Evolutionary conservation across 2,113 vertebrate species (phyloP).

Genomic region (Trochalopteron elliotii): DNA sequence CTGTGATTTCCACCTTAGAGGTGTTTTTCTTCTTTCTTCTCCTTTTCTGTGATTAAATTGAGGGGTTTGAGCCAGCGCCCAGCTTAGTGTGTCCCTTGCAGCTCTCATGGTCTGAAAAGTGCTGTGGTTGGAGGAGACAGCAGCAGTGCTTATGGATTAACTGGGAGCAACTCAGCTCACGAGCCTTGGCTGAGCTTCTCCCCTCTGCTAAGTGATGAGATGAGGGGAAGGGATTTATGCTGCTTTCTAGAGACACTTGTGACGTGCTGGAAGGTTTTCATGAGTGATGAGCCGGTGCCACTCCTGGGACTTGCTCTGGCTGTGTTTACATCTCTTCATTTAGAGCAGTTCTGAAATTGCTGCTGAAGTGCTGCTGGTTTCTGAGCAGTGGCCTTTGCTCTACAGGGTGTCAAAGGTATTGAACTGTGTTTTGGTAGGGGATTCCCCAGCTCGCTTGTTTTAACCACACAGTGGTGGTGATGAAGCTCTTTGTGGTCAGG

Average conservation of each 20-base stretch:
- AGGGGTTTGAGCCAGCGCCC: not conserved
- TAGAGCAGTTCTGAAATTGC: fast-evolving
- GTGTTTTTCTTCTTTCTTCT: not conserved
- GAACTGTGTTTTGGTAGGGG: not conserved
- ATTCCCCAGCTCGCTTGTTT: not conserved
- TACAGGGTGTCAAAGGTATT: fast-evolving
- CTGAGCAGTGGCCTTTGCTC: not conserved
- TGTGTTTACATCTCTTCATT: not conserved
- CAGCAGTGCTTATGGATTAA: not conserved
- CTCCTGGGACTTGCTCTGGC: fast-evolving
- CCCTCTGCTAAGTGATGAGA: not conserved
- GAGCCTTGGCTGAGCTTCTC: not conserved
- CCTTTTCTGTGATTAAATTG: not conserved
- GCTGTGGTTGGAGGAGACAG: not conserved
- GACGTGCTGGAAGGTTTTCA: not conserved
- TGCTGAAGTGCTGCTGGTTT: not conserved
- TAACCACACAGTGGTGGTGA: not conserved
- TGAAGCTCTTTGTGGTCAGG: not conserved
- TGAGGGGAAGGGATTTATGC: not conserved
- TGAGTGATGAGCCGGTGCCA: not conserved
- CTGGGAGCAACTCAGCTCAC: not conserved
- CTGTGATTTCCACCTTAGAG: not conserved
- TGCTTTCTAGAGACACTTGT: not conserved
- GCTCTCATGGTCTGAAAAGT: not conserved
- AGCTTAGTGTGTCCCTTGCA: not conserved